Base-by-base conservation (phyloP, 2,797 vertebrate genomes). In the Myoxocephalus aenaeus region DNA sequence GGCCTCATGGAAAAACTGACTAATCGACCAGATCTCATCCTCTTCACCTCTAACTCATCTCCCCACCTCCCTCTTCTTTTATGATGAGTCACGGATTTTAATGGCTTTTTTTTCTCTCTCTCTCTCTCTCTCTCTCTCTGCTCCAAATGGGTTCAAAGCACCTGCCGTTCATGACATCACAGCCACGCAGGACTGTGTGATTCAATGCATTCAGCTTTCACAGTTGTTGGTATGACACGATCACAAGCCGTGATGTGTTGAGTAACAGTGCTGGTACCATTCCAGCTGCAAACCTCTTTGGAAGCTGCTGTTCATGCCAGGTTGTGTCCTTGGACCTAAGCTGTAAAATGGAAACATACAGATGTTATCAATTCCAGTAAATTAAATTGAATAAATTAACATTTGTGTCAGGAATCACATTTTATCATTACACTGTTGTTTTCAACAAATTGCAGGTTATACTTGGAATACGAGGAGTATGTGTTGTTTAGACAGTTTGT, bases 1-100 rank as follows among this genome's bases (percentile, higher is more conserved):
- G 92, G 81, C 83, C 87, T 93, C 87, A 96, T 96, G 95, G 95
- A 96, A 96, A 96, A 93, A 91, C 84, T 93, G 90, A 95, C 89
- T 89, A 93, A 90, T 87, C 80, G 40, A 40, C 68, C 87, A 82
- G 87, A 89, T 88, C 90, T 84, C 50, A 2, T 65, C 84, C 82
- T 83, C 85, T 75, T 82, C 79, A 65, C 65, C 85, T 79, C 79
- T 22, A 75, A 59, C 77, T 84, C 84, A 53, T 67, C 81, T 73
- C 79, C 71, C 68, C 69, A 11, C 74, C 81, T 22, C 75, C 75
- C 85, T 73, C 72, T 77, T 77, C 50, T 83, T 91, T 92, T 90
- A 86, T 82, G 89, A 91, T 90, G 91, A 93, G 82, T 93, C 91
- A 91, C 87, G 82, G 91, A 88, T 87, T 90, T 86, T 88, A 91